Base-by-base conservation (phyloP, 2,888 invertebrate genomes). In the Drosophila koepferae region DNA sequence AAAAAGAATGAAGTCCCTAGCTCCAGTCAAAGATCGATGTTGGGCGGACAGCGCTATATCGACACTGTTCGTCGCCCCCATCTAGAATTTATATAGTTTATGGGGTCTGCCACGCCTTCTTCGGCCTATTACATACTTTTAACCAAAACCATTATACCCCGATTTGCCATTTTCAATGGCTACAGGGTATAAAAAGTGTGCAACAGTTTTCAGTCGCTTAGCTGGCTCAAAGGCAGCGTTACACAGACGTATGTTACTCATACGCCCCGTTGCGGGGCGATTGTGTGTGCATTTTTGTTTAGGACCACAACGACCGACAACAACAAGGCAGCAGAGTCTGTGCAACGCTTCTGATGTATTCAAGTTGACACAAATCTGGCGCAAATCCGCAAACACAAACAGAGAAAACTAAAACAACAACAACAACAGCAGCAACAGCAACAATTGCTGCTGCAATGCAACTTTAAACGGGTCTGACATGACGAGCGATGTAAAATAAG, bases 341-440 rank as follows among this genome's bases (percentile, higher is more conserved):
- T 80, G 80, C 78, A 89, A 70, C 85, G 80, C 75, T 82, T 82
- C 77, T 89, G 89, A 87, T 87, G 87, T 82, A 89, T 89, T 89
- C 89, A 87, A 88, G 87, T 89, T 88, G 87, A 88, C 87, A 88
- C 87, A 88, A 88, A 88, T 88, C 87, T 89, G 89, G 83, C 82
- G 77, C 78, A 86, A 86, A 86, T 88, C 86, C 84, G 78, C 74
- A 49, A 65, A 76, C 80, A 74, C 72, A 81, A 74, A 72, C 58
- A 72, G 56, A 31, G 56, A 36, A 16, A 53, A 34, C 31, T 43
- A 34, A 63, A 54, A 46, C 23, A 54, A 23, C 44, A 67, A 34
- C 23, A 54, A 9, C 34, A 63, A 48, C 20, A 48, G 1, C 28
- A 28, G 44, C 23, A 23, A n/a, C 51, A 64, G n/a, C 23, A 28